Conservation (phyloP, 2,113 vertebrate genomes). For the Leptosomus discolor region DNA sequence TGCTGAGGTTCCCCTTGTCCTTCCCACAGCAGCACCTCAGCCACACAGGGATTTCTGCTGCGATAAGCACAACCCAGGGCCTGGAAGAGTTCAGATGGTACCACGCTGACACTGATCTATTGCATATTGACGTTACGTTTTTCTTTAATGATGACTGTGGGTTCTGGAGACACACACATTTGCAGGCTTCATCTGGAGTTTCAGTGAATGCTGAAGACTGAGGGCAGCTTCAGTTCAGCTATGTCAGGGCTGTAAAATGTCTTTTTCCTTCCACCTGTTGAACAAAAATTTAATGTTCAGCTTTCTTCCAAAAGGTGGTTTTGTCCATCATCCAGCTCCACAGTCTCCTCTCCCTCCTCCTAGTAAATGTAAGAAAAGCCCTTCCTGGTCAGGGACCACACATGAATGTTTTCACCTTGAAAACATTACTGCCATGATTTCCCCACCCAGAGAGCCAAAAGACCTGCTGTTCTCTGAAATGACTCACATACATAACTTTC, state of each 20-base stretch:
- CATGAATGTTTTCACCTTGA: background rate
- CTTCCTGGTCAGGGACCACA: background rate
- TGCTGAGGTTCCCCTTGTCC: background rate
- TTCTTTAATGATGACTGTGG: background rate
- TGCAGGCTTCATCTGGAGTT: background rate
- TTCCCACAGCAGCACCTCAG: background rate
- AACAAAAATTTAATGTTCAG: background rate
- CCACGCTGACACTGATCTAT: background rate
- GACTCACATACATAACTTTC: background rate
- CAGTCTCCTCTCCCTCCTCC: background rate
- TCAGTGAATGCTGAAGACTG: background rate
- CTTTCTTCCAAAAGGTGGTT: background rate
- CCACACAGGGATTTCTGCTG: background rate
- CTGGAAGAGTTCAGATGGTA: background rate
- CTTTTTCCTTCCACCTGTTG: background rate
- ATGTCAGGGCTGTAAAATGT: background rate
- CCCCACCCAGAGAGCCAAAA: background rate
- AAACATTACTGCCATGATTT: background rate
- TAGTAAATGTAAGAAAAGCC: background rate
- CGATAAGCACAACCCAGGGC: background rate
- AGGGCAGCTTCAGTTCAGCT: background rate
- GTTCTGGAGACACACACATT: background rate
- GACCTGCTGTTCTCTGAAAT: background rate
- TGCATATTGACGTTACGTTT: background rate
- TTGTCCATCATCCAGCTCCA: background rate